Evolutionary conservation across 2,797 vertebrate genomes (phyloP).

Genomic region (Sebastes reedi): DNA sequence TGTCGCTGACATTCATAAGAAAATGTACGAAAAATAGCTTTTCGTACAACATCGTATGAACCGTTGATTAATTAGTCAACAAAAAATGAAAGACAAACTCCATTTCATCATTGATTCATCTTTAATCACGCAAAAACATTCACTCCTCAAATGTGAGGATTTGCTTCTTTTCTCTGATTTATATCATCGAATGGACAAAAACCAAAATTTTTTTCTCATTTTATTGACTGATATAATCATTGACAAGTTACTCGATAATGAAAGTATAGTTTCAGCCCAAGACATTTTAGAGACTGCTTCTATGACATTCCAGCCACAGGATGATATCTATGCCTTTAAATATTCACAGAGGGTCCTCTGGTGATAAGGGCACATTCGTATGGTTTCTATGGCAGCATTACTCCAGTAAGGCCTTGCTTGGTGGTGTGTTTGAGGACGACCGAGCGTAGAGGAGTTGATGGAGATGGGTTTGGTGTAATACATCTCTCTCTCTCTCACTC

Average conservation of each 20-base stretch:
- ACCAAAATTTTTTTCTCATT: too few species aligned
- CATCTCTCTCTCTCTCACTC: slow-evolving; percentile 33
- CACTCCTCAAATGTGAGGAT: neutral
- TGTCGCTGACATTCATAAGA: too few species aligned
- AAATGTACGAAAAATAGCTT: too few species aligned
- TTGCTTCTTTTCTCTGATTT: neutral
- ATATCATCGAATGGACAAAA: too few species aligned
- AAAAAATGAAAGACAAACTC: neutral
- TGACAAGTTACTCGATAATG: neutral
- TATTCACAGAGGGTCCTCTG: neutral
- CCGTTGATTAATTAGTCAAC: neutral
- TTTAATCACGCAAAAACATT: neutral
- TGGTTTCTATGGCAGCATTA: slow-evolving; percentile 6
- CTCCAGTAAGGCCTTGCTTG: neutral
- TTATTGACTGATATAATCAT: too few species aligned
- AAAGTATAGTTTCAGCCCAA: neutral
- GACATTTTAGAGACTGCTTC: too few species aligned
- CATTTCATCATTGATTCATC: neutral
- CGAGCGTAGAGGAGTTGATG: slow-evolving; percentile 5
- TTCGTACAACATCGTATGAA: neutral
- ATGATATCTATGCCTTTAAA: neutral
- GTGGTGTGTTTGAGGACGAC: slow-evolving; percentile 30
- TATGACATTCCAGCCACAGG: neutral
- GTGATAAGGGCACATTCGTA: neutral
- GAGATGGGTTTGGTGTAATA: slow-evolving; percentile 28